Percentiles rank a stretch among this genome's conserved stretches.
Conservation (phyloP, 2,797 vertebrate species). For the Mormyrops attenuatus region DNA sequence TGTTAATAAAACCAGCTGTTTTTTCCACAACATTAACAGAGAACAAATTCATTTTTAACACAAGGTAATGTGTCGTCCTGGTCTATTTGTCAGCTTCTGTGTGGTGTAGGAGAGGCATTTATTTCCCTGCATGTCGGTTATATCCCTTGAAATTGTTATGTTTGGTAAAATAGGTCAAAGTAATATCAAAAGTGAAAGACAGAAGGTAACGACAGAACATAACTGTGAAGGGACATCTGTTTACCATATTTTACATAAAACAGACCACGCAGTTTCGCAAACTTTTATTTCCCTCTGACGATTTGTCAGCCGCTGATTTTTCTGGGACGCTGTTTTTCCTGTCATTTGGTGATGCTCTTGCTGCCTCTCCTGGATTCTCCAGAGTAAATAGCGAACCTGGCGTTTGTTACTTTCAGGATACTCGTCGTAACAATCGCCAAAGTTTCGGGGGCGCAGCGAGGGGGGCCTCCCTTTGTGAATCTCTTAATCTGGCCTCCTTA, state of each 20-base stretch:
- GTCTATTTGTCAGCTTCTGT: conserved; percentile 51
- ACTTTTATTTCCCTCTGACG: conserved; percentile 50
- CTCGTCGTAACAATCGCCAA: neutral
- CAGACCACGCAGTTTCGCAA: conserved; percentile 68
- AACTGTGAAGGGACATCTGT: conserved; percentile 76
- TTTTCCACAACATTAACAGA: conserved; percentile 36
- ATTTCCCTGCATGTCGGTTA: conserved; percentile 65
- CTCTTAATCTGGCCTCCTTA: neutral
- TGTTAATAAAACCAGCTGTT: conserved; percentile 31
- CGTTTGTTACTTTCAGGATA: conserved; percentile 47
- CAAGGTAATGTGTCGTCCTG: conserved; percentile 64
- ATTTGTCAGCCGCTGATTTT: conserved; percentile 63
- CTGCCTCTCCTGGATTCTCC: conserved; percentile 48
- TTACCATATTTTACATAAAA: conserved; percentile 61
- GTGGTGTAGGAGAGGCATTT: conserved; percentile 59
- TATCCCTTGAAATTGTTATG: conserved; percentile 63
- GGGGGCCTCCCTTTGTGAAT: conserved; percentile 43
- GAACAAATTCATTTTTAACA: conserved; percentile 42
- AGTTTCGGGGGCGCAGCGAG: neutral
- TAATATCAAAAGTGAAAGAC: conserved; percentile 70
- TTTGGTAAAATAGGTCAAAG: conserved; percentile 69
- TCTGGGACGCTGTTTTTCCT: conserved; percentile 58
- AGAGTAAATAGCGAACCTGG: conserved; percentile 41
- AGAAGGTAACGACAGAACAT: conserved; percentile 58
- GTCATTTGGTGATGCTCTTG: conserved; percentile 63